Conservation (phyloP, 2,888 invertebrate genomes). For the Apomyelois bistriatella region DNA sequence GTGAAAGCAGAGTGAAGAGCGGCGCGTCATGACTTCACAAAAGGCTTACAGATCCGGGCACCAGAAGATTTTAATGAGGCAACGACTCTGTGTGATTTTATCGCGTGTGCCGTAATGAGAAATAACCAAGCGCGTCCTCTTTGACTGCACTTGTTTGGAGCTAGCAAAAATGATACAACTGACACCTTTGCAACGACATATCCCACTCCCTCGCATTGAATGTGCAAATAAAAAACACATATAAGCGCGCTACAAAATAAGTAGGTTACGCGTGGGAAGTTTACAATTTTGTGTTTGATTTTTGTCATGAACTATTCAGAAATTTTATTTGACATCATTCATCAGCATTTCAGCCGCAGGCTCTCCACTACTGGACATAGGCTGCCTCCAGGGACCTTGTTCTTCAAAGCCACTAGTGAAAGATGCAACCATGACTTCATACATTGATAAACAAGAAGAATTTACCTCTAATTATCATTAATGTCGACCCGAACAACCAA, state of each 20-base stretch:
- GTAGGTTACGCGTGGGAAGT: background rate
- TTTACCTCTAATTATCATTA: too few species aligned
- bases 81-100: constrained; percentile 79
- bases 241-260: too few species aligned
- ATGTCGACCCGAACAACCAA: too few species aligned
- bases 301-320: background rate
- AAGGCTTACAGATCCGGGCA: constrained; percentile 78
- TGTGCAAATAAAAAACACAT: constrained; percentile 5
- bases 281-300: background rate
- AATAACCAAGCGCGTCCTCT: constrained; percentile 78
- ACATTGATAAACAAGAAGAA: too few species aligned
- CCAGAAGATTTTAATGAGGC: constrained; percentile 81
- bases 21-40: constrained; percentile 68
- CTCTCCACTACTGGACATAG: too few species aligned
- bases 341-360: too few species aligned
- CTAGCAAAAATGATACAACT: constrained; percentile 59
- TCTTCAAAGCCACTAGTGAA: too few species aligned
- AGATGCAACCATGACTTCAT: too few species aligned
- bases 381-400: too few species aligned
- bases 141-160: constrained; percentile 60
- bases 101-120: constrained; percentile 77
- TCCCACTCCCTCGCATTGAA: constrained; percentile 14
- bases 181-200: constrained; percentile 32
- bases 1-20: constrained; percentile 73
- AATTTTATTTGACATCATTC: too few species aligned